These are phyloP conservation scores for Phocoena phocoena DNA, from an alignment of 2,113 vertebrate species.

Conservation along the genomic window DNA sequence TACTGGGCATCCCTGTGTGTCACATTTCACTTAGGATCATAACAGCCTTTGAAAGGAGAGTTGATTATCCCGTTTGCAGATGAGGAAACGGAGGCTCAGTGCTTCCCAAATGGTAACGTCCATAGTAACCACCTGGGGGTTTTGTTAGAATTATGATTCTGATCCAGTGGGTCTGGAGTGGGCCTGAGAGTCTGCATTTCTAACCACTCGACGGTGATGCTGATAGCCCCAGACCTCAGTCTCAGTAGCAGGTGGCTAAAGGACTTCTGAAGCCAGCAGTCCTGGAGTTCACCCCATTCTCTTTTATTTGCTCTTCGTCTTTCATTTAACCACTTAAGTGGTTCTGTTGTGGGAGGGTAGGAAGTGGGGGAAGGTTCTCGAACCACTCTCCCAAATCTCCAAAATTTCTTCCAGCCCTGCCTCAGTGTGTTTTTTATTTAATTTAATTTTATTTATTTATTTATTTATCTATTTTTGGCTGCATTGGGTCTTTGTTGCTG, in stretches of 20 bases:
- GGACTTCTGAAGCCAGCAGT: not conserved
- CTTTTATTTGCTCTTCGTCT: not conserved
- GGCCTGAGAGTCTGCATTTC: not conserved
- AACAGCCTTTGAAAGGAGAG: not conserved
- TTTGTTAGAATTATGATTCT: not conserved
- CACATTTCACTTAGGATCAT: not conserved
- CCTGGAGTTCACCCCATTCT: fast-evolving
- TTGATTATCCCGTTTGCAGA: not conserved
- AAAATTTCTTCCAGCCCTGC: not conserved
- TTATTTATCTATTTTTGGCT: no score
- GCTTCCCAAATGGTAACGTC: not conserved
- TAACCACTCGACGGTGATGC: no score
- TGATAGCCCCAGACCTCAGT: no score
- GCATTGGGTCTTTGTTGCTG: no score
- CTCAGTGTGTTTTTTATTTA: no score
- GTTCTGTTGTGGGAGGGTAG: not conserved
- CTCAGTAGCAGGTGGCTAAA: not conserved
- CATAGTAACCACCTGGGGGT: not conserved
- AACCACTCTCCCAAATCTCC: not conserved
- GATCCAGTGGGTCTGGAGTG: not conserved
- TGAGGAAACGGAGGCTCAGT: not conserved
- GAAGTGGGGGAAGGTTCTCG: not conserved
- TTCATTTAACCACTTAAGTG: not conserved
- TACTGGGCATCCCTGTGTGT: not conserved
- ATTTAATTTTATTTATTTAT: no score